Conservation (phyloP, 2,113 vertebrate species). For the Burhinus oedicnemus region DNA sequence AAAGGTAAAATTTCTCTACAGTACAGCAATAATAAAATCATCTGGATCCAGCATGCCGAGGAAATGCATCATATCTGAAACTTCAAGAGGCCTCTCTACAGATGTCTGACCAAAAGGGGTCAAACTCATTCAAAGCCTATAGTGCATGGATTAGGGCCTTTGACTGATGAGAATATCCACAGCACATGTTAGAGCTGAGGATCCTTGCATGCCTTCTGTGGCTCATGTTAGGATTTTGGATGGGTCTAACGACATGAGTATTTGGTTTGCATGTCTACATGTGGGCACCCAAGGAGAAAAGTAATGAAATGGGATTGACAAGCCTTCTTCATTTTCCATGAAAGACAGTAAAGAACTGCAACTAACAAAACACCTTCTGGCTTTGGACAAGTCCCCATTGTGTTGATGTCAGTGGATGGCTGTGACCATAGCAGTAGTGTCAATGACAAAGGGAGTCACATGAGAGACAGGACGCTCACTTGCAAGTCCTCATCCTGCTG, state of each 20-base stretch:
- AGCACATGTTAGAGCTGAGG: background rate
- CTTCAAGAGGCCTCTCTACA: constrained; percentile 70
- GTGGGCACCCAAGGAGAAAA: background rate
- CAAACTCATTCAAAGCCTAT: constrained; percentile 31
- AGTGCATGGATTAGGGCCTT: constrained; percentile 3
- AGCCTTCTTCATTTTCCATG: background rate
- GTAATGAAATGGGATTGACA: background rate
- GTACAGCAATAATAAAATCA: constrained; percentile 66
- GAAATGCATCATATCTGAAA: constrained; percentile 69
- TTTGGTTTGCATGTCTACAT: background rate
- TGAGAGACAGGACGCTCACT: background rate
- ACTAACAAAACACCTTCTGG: background rate
- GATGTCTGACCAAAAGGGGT: constrained; percentile 72
- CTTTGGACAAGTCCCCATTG: background rate
- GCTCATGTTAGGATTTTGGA: background rate
- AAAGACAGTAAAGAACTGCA: background rate
- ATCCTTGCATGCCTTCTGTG: background rate
- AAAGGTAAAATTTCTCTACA: constrained; percentile 64
- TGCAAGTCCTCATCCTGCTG: background rate
- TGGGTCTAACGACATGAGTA: background rate
- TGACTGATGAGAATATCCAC: constrained; percentile 45
- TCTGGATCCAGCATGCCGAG: constrained; percentile 74
- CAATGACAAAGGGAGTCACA: background rate
- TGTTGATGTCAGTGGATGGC: no score
- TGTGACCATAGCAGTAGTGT: background rate